Evolutionary conservation across 2,797 vertebrate genomes (phyloP), one percentile per base, ranked within the genome.

Genomic region (Bovichtus variegatus): DNA sequence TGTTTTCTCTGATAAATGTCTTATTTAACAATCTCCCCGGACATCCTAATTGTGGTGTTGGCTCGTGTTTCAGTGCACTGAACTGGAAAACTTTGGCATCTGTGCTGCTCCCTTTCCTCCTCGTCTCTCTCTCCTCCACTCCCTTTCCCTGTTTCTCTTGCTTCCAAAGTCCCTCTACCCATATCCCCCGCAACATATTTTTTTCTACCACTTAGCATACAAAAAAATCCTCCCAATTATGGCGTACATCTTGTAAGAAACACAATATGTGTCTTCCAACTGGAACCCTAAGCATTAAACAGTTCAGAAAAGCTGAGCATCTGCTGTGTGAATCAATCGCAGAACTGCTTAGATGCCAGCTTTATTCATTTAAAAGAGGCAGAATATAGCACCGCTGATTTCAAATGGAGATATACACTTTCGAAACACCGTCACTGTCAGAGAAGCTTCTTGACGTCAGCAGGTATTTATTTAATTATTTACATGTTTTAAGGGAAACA

Each of bases 1-100:
- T 60, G 57, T 71, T 78, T 69, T 53, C 84, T 78, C 46, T 75
- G 78, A 82, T 88, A 85, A 81, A 86, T 72, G 81, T 87, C 76
- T 90, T 88, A 82, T 87, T 92, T 85, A 89, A 84, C 74, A 74
- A 83, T 89, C 83, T 88, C 80, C 71, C 62, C 19, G 80, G 81
- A 90, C 51, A 25, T 85, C 83, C 86, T 87, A 71, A 92, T 87
- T 82, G 86, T 81, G 78, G 71, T 74, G 81, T 82, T 90, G 82
- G 83, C 86, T 91, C 79, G 18, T 86, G 82, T 92, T 90, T 84
- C 88, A 77, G 85, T 59, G 85, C 80, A 66, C 71, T 88, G 86
- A 86, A 84, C 76, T 85, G 86, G 86, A 91, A 92, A 87, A 85
- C 60, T 79, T 79, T 81, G 83, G 82, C 88, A 88, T 91, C 78